Evolutionary conservation across 2,888 invertebrate genomes (phyloP).

Genomic region (Leucophenga maculata): DNA sequence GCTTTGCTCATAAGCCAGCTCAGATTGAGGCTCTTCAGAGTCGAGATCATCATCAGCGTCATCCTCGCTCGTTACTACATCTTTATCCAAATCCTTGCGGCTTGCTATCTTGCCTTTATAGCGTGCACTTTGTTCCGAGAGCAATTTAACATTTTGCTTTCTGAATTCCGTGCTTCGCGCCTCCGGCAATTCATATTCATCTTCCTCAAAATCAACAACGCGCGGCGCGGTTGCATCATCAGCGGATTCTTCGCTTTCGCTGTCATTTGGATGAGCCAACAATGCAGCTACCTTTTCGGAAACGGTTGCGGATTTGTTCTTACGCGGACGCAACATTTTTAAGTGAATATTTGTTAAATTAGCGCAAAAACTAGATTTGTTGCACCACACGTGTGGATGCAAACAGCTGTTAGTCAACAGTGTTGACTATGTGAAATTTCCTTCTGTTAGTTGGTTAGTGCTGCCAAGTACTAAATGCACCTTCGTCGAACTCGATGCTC

Average conservation of each 20-base stretch:
- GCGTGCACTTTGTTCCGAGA: slow-evolving; percentile 81
- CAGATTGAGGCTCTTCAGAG: slow-evolving; percentile 32
- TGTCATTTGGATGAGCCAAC: slow-evolving; percentile 76
- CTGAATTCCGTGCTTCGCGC: slow-evolving; percentile 77
- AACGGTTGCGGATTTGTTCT: slow-evolving; percentile 55
- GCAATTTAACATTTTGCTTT: slow-evolving; percentile 78
- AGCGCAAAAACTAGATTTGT: neutral
- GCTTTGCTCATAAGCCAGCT: slow-evolving; percentile 49
- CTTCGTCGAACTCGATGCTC: too few species aligned
- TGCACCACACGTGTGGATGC: neutral
- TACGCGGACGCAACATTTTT: slow-evolving; percentile 49
- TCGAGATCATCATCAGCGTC: slow-evolving; percentile 50
- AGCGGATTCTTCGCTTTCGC: slow-evolving; percentile 75
- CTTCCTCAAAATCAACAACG: slow-evolving; percentile 71
- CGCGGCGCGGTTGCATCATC: slow-evolving; percentile 75
- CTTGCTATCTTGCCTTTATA: slow-evolving; percentile 83
- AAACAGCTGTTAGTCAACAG: too few species aligned
- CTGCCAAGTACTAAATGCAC: too few species aligned
- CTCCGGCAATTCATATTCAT: slow-evolving; percentile 67
- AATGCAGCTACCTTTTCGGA: slow-evolving; percentile 81
- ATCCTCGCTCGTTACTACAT: slow-evolving; percentile 34
- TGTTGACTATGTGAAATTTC: too few species aligned
- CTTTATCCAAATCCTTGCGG: slow-evolving; percentile 73
- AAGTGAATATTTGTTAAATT: neutral
- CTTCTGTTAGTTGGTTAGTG: too few species aligned